These are phyloP conservation scores for Triplophysa dalaica DNA, from an alignment of 2,113 vertebrate species.

Conservation along the genomic window DNA sequence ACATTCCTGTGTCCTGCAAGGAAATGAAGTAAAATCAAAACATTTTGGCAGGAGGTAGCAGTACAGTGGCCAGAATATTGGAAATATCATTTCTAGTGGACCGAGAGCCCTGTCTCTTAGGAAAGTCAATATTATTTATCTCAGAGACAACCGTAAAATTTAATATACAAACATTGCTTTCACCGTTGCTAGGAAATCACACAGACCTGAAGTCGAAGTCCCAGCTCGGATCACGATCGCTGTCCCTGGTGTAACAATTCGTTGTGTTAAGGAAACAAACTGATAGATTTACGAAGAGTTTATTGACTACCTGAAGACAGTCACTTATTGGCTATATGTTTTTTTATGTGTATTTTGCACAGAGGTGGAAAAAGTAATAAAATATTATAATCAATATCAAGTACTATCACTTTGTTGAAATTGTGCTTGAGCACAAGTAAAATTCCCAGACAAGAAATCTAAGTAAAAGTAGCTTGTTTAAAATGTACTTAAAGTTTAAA, in stretches of 20 bases:
- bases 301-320: background rate
- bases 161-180: constrained; percentile 9
- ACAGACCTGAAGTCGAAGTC: constrained; percentile 7
- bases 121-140: constrained; percentile 23
- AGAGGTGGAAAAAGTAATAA: too few relatives aligned
- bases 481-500: too few relatives aligned
- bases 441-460: too few relatives aligned
- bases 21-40: constrained; percentile 9
- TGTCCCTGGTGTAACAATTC: background rate
- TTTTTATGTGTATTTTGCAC: background rate
- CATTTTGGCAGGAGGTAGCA: constrained; percentile 5
- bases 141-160: constrained; percentile 17
- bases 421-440: too few relatives aligned
- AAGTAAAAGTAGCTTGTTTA: too few relatives aligned
- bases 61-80: constrained; percentile 23
- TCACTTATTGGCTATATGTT: background rate
- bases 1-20: background rate
- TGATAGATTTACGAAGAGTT: background rate
- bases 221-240: background rate
- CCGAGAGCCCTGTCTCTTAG: constrained; percentile 6
- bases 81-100: constrained; percentile 15
- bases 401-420: too few relatives aligned
- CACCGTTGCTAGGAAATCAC: constrained; percentile 15
- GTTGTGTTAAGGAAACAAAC: background rate
- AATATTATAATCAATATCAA: too few relatives aligned